A percentile compares a stretch with the other conserved stretches of the same genome.
These are phyloP conservation scores for Labrus mixtus DNA, from an alignment of 2,113 vertebrate species.

Conservation along the genomic window DNA sequence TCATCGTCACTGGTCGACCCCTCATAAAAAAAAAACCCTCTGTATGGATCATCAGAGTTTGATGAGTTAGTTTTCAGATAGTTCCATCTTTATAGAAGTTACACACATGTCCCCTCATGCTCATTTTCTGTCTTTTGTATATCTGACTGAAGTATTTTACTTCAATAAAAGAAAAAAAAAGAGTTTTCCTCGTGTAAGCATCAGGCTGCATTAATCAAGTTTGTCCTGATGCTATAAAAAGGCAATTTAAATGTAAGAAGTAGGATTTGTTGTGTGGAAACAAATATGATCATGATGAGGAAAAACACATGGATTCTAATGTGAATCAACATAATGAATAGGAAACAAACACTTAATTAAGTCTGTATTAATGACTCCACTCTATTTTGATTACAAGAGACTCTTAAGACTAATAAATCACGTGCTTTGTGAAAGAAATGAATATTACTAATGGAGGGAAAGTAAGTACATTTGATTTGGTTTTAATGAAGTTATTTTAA, in stretches of 20 bases:
- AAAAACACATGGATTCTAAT: not conserved
- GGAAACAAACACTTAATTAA: not conserved
- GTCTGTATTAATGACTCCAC: not conserved
- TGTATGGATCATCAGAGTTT: constrained; percentile 1
- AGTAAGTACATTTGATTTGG: constrained; percentile 9
- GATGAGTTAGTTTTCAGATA: not conserved
- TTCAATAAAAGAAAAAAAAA: too few relatives aligned
- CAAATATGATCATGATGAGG: not conserved
- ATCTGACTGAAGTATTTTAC: too few relatives aligned
- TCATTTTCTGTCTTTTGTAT: not conserved
- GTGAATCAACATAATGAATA: not conserved
- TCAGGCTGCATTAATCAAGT: too few relatives aligned
- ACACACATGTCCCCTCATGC: too few relatives aligned
- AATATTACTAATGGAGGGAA: not conserved
- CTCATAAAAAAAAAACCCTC: constrained; percentile 5
- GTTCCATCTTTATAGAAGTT: not conserved
- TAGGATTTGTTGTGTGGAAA: constrained; percentile 1
- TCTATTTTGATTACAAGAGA: not conserved
- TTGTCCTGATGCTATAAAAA: too few relatives aligned
- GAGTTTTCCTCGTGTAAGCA: too few relatives aligned
- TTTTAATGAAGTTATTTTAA: constrained; percentile 18
- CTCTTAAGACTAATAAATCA: not conserved
- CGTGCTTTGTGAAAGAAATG: not conserved
- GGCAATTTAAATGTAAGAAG: not conserved
- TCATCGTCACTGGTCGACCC: constrained; percentile 17